Evolutionary conservation across 30 jellyfish, hydroid and myxozoan genomes (phyloP), one percentile per base, ranked within the genome.

Genomic region (Pelagia noctiluca): DNA sequence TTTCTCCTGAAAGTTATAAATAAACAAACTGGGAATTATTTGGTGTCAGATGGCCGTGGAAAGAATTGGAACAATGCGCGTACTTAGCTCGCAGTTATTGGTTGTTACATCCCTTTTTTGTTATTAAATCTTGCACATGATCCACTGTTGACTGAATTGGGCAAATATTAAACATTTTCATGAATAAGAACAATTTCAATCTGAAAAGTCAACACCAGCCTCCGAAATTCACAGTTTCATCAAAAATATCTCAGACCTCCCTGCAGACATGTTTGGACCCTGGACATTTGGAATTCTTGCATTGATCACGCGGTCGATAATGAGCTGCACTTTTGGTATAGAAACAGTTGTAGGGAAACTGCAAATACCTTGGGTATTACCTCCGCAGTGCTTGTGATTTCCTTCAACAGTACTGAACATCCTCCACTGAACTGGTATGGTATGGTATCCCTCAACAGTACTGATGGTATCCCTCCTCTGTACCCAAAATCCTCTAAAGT

Each of bases 121-220:
- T 42, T 42, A 8, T 16, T 42, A 5, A 16, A 42, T 42, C 57
- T 42, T 42, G 12, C 12, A 42, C 16, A 42, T 42, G 16, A 42
- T 16, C 57, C 8, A 42, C 8, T 42, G 57, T 42, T 79, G 89
- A 79, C 89, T 63, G 37, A 49, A 12, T 24, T 25, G 21, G 19
- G 74, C 89, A 79, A 79, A 79, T 79, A 79, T 79, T 79, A 30
- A 82, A 18, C 42, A 35, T 31, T 26, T 70, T 62, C 62, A 79
- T 79, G 52, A 79, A 42, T 79, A 79, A 63, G 71, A 34, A 74
- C 74, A 34, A 76, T 79, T 79, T 61, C 74, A 61, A 63, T 49
- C 36, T 26, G 63, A 38, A 62, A 66, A 3, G 89, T 42, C 62
- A 79, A 62, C 74, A 79, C 35, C 57, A 16, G 16, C 16, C 8